These are phyloP conservation scores for Apocheima hispidaria DNA, from an alignment of 2,888 invertebrate genomes.

Conservation along the genomic window DNA sequence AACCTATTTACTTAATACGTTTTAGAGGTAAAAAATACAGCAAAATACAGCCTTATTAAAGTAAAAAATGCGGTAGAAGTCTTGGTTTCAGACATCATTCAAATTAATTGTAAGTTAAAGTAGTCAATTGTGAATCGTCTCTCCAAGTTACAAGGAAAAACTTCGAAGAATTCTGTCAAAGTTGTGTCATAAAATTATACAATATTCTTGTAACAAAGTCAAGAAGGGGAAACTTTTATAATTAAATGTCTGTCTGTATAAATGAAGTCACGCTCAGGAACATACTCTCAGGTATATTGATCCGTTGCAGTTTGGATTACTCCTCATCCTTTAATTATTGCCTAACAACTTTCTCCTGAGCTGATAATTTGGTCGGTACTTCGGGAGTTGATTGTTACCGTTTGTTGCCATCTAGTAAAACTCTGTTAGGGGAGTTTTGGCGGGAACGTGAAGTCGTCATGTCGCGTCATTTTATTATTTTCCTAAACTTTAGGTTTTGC, in stretches of 20 bases:
- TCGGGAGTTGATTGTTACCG: slow-evolving; percentile 21
- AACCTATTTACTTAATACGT: not conserved
- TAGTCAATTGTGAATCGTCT: not conserved
- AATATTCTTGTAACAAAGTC: slow-evolving; percentile 33
- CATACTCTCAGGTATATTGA: slow-evolving; percentile 40
- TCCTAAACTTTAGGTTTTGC: too few relatives aligned
- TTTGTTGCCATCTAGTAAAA: not conserved
- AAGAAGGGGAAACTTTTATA: slow-evolving; percentile 41
- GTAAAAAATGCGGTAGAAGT: too few relatives aligned
- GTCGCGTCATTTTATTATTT: too few relatives aligned
- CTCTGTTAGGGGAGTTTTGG: too few relatives aligned
- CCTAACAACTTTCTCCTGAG: slow-evolving; percentile 55
- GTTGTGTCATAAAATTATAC: slow-evolving; percentile 33
- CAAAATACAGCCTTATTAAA: too few relatives aligned
- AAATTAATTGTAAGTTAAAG: slow-evolving; percentile 1
- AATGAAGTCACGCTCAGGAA: slow-evolving; percentile 45
- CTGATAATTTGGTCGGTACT: slow-evolving; percentile 53
- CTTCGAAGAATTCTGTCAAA: slow-evolving; percentile 20
- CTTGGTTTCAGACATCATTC: not conserved
- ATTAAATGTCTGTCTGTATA: slow-evolving; percentile 34
- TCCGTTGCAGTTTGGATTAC: slow-evolving; percentile 59
- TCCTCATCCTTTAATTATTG: slow-evolving; percentile 61
- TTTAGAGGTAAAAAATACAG: not conserved
- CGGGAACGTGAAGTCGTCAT: too few relatives aligned
- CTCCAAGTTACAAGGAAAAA: slow-evolving; percentile 2